phyloP scores from a whole-genome alignment of 2,888 invertebrate species.

The Vanessa cardui region DNA sequence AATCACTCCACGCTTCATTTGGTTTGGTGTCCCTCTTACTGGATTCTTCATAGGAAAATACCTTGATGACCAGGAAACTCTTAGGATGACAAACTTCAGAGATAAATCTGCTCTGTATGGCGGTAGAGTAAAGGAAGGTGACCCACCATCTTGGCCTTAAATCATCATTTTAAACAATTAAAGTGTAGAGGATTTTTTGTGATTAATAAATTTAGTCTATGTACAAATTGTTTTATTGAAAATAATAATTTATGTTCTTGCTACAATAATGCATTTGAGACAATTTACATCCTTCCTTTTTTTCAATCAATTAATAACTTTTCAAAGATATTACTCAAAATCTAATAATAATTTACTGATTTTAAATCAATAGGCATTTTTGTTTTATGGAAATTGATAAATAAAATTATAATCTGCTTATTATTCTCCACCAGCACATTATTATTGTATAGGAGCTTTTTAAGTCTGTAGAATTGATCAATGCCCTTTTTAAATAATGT shows the following conservation, averaged over 20 bases:
- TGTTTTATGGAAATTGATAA: too few relatives aligned
- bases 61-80: constrained; percentile 87
- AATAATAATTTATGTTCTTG: constrained; percentile 10
- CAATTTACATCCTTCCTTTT: background rate
- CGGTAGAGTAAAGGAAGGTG: constrained; percentile 84
- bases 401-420: too few relatives aligned
- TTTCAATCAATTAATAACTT: background rate
- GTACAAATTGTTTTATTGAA: constrained; percentile 8
- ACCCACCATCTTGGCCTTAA: constrained; percentile 89
- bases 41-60: constrained; percentile 85
- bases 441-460: too few relatives aligned
- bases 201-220: constrained; percentile 22
- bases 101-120: constrained; percentile 92
- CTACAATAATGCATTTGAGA: background rate
- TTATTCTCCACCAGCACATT: too few relatives aligned
- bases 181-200: constrained; percentile 11
- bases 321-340: background rate
- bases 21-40: constrained; percentile 78
- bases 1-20: constrained; percentile 78
- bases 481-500: too few relatives aligned
- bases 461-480: too few relatives aligned
- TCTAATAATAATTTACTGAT: too few relatives aligned
- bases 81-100: constrained; percentile 87
- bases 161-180: background rate
- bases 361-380: too few relatives aligned